A percentile compares a stretch with the other conserved stretches of the same genome.
Evolutionary conservation across 2,113 vertebrate species (phyloP).

Genomic region (Anolis sagrei): DNA sequence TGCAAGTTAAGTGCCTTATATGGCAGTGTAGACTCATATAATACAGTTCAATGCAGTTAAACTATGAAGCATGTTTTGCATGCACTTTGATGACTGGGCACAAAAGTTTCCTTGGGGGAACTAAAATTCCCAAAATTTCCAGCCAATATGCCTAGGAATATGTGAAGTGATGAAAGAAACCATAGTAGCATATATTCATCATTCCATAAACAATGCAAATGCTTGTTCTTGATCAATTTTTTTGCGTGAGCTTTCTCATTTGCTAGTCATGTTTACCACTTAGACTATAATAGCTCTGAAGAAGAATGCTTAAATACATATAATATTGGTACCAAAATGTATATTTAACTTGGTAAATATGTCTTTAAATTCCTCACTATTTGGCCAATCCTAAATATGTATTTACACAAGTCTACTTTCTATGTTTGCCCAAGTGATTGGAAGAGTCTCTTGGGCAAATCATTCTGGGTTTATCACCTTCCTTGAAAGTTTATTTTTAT

Average conservation of each 20-base stretch:
- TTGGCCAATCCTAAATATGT: slow-evolving; percentile 76
- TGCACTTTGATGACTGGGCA: no score
- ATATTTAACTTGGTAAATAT: slow-evolving; percentile 79
- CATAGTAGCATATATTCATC: not conserved
- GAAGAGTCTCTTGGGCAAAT: slow-evolving; percentile 73
- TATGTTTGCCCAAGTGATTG: slow-evolving; percentile 77
- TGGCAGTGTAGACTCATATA: no score
- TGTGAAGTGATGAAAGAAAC: not conserved
- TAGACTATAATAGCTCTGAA: slow-evolving; percentile 39
- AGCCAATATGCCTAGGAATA: not conserved
- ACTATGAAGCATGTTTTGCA: no score
- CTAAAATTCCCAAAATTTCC: not conserved
- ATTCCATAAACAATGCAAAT: slow-evolving; percentile 55
- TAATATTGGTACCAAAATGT: slow-evolving; percentile 62
- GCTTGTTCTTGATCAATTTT: slow-evolving; percentile 44
- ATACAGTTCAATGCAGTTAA: no score
- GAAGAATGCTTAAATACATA: slow-evolving; percentile 41
- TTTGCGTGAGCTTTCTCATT: slow-evolving; percentile 50
- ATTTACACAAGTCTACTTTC: slow-evolving; percentile 75
- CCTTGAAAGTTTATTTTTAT: slow-evolving; percentile 73
- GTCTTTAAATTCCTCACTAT: slow-evolving; percentile 75
- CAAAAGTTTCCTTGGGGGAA: no score
- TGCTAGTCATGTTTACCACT: slow-evolving; percentile 1
- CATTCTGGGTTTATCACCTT: slow-evolving; percentile 68
- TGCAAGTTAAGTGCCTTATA: no score